Conservation (phyloP, 1,140 invertebrate species). For the Listronotus oregonensis region DNA sequence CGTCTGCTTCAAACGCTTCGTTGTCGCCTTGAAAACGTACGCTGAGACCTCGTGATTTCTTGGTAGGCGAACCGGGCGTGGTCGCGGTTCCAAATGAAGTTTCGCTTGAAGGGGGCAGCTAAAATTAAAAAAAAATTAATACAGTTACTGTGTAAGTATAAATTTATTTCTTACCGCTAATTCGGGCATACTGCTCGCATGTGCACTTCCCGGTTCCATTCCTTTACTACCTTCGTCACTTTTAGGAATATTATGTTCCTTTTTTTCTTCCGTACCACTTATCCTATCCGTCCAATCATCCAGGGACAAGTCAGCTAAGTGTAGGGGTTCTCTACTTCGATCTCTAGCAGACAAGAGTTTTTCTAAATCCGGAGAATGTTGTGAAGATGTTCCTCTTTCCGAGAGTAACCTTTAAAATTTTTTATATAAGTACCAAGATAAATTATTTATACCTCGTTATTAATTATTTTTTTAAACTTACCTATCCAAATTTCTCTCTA, state of each 20-base stretch:
- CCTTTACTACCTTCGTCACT: conserved; percentile 31
- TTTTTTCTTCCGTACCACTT: conserved; percentile 5
- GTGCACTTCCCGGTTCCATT: conserved; percentile 51
- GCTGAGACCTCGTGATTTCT: conserved; percentile 54
- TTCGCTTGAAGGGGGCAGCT: conserved; percentile 33
- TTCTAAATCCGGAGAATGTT: conserved; percentile 53
- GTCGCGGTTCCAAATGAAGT: conserved; percentile 31
- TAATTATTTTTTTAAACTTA: conserved; percentile 2
- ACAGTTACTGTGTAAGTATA: not conserved
- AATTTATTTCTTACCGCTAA: conserved; percentile 51
- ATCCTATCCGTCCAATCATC: conserved; percentile 56
- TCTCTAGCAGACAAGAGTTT: conserved; percentile 64
- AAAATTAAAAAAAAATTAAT: not conserved
- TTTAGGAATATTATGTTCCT: conserved; percentile 7
- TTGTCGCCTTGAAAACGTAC: conserved; percentile 71
- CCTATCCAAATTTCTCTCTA: conserved; percentile 65
- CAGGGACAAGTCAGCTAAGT: conserved; percentile 59
- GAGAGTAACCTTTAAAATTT: conserved; percentile 55
- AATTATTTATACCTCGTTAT: too few relatives aligned
- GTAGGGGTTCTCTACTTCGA: conserved; percentile 64
- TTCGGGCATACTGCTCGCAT: conserved; percentile 64
- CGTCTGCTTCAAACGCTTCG: conserved; percentile 62
- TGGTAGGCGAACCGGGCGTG: conserved; percentile 51
- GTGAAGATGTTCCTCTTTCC: conserved; percentile 41
- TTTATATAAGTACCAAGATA: too few relatives aligned